These are phyloP conservation scores for Subanguina moxae DNA, from an alignment of 1,140 invertebrate species.

Conservation along the genomic window DNA sequence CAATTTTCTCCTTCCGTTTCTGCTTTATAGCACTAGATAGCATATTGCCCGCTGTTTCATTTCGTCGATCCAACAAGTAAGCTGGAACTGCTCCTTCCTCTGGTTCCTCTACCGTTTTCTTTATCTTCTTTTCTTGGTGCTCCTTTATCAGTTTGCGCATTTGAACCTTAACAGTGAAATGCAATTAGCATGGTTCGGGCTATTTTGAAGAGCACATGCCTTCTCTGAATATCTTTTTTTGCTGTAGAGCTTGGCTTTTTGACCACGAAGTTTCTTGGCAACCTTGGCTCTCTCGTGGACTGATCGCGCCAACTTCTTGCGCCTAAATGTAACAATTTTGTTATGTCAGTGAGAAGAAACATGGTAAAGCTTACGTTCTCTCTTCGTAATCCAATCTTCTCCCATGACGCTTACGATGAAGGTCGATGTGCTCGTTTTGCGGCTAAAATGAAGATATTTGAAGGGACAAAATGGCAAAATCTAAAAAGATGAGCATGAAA, in stretches of 20 bases:
- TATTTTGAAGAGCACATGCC: slow-evolving; percentile 63
- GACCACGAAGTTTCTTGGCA: slow-evolving; percentile 83
- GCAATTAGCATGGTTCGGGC: not conserved
- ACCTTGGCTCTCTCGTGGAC: slow-evolving; percentile 82
- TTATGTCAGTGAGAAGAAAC: not conserved
- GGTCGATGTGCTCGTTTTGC: slow-evolving; percentile 99
- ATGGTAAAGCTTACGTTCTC: slow-evolving; percentile 65
- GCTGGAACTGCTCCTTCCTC: slow-evolving; percentile 87
- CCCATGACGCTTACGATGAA: slow-evolving; percentile 90
- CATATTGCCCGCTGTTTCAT: slow-evolving; percentile 82
- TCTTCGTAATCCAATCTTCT: slow-evolving; percentile 95
- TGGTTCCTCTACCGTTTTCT: slow-evolving; percentile 74
- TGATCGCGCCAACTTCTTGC: slow-evolving; percentile 87
- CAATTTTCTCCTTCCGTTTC: slow-evolving; percentile 96
- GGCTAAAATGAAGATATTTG: slow-evolving; percentile 67
- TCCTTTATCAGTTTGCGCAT: slow-evolving; percentile 60
- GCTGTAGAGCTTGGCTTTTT: slow-evolving; percentile 96
- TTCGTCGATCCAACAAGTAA: slow-evolving; percentile 90
- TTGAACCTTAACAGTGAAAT: slow-evolving; percentile 32
- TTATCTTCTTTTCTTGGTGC: slow-evolving; percentile 68
- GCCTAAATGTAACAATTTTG: slow-evolving; percentile 61
- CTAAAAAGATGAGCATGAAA: too few species aligned
- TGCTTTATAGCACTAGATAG: slow-evolving; percentile 99
- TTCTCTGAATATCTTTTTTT: slow-evolving; percentile 94
- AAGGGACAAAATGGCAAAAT: not conserved